A percentile compares a stretch with the other conserved stretches of the same genome.
Conservation (phyloP, 2,888 invertebrate genomes). For the Temnothorax rugatulus region DNA sequence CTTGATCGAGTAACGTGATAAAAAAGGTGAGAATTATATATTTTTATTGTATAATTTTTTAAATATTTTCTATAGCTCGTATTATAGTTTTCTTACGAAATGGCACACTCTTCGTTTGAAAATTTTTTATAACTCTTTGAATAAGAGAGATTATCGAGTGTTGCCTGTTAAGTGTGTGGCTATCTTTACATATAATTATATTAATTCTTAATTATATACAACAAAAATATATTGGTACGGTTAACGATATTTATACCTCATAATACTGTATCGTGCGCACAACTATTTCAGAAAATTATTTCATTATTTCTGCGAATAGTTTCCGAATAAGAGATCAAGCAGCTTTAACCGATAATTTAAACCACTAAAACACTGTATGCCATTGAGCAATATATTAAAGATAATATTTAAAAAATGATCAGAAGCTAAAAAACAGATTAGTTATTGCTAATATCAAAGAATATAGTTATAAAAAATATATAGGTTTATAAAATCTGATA, state of each 20-base stretch:
- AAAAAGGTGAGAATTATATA: background rate
- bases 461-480: slow-evolving; percentile 53
- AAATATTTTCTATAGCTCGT: background rate
- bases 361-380: slow-evolving; percentile 9
- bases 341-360: slow-evolving; percentile 2
- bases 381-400: slow-evolving; percentile 13
- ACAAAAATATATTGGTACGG: slow-evolving; percentile 29
- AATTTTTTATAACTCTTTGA: slow-evolving; percentile 24
- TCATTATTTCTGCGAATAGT: background rate
- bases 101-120: background rate
- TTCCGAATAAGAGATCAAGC: slow-evolving; percentile 22
- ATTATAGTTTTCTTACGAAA: background rate
- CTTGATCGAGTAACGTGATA: background rate
- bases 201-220: slow-evolving; percentile 8
- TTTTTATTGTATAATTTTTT: slow-evolving; percentile 4
- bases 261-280: slow-evolving; percentile 21
- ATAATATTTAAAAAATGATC: background rate
- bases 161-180: background rate
- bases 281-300: slow-evolving; percentile 38
- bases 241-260: slow-evolving; percentile 18
- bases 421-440: slow-evolving; percentile 8
- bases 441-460: slow-evolving; percentile 4
- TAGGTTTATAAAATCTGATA: slow-evolving; percentile 31
- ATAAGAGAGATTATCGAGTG: slow-evolving; percentile 3
- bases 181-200: slow-evolving; percentile 10